Percentiles rank a stretch among this genome's conserved stretches.
These are phyloP conservation scores for Merluccius polli DNA, from an alignment of 2,797 vertebrate species.

Conservation along the genomic window DNA sequence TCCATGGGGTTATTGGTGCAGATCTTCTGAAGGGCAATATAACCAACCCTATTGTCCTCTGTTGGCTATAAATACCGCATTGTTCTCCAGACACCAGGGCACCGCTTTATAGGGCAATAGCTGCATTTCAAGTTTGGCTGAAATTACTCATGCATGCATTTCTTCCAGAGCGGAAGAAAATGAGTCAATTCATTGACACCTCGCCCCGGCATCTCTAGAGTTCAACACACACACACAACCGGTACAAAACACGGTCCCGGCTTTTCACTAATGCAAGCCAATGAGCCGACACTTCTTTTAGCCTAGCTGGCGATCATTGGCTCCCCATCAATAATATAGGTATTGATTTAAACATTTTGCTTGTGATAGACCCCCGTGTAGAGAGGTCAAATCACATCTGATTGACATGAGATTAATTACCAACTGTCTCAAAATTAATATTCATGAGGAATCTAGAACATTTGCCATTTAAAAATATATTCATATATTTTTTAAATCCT, in stretches of 20 bases:
- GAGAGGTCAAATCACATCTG: too few relatives aligned
- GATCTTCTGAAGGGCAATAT: not conserved
- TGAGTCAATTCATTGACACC: not conserved
- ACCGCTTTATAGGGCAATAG: not conserved
- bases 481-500: too few relatives aligned
- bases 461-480: too few relatives aligned
- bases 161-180: not conserved
- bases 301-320: not conserved
- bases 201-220: not conserved
- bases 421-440: too few relatives aligned
- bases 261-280: not conserved
- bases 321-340: not conserved
- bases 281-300: not conserved
- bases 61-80: not conserved
- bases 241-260: not conserved
- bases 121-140: not conserved
- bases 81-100: not conserved
- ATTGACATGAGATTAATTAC: too few relatives aligned
- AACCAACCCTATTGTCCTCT: not conserved
- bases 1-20: not conserved
- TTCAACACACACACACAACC: not conserved
- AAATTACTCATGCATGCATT: not conserved
- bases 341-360: not conserved
- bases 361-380: too few relatives aligned
- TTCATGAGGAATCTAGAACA: too few relatives aligned